These are phyloP conservation scores for Apostichopus parvimensis DNA, from an alignment of 35 echinoderm and acorn worm genomes.

Conservation along the genomic window DNA sequence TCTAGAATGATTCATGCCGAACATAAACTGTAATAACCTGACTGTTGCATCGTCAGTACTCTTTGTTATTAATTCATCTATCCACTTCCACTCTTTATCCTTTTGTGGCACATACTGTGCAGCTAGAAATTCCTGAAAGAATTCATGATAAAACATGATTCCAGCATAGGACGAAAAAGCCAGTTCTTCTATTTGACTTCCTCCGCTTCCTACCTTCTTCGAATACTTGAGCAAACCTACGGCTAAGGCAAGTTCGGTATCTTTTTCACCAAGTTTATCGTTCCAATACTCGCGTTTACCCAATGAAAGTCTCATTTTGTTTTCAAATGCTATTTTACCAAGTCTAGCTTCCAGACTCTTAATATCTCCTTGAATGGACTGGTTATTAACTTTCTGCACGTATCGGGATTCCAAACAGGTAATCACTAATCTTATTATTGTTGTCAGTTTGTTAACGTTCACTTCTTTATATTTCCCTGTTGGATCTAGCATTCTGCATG, in stretches of 20 bases:
- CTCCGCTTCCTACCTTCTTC: neutral
- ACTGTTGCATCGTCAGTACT: neutral
- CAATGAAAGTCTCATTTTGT: neutral
- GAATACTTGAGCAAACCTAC: conserved; percentile 13
- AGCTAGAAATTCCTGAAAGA: conserved; percentile 15
- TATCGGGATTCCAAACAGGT: conserved; percentile 43
- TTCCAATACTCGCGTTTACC: neutral
- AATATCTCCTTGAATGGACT: neutral
- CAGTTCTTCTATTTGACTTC: neutral
- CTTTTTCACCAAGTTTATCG: neutral
- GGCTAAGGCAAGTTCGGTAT: neutral
- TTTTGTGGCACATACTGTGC: neutral
- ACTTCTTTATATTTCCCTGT: neutral
- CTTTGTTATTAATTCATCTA: neutral
- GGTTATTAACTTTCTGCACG: neutral
- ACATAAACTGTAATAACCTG: conserved; percentile 27
- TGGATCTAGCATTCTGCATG: neutral
- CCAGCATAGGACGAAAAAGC: conserved; percentile 12
- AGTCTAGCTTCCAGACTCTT: neutral
- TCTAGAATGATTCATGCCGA: neutral
- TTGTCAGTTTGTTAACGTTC: conserved; percentile 15
- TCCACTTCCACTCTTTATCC: neutral
- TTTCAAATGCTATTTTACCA: neutral
- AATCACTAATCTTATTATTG: neutral
- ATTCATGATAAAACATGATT: conserved; percentile 30